Base-by-base conservation (phyloP, 2,888 invertebrate genomes). In the Drosophila picticornis region DNA sequence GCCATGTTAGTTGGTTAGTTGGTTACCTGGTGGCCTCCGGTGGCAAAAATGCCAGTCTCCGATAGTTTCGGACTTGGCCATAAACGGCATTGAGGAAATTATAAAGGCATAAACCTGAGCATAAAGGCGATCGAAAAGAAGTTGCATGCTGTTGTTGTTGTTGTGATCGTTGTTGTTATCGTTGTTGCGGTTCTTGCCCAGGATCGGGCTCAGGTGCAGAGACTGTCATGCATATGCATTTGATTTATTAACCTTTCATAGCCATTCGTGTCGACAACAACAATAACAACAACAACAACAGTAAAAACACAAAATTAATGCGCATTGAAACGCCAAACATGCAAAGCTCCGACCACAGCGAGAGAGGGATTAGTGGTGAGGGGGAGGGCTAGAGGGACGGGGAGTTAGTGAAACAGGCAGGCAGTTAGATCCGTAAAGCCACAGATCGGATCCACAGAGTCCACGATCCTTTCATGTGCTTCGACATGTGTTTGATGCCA, bases 271-370 rank as follows among this genome's bases (percentile, higher is more conserved):
- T 90, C 90, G 90, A 84, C 84, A 73, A 75, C 80, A 80, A 88
- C 81, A 62, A 62, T 16, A 59, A 84, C 84, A 73, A 75, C 80
- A 80, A 88, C 81, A 62, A 62, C n/a, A 59, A 31, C 60, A 40
- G 51, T 48, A 53, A 38, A 56, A 67, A 66, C 76, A 76, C 80
- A 89, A 89, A 90, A 87, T 87, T 89, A 87, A 87, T 90, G 90
- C 90, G 88, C 90, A 82, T 74, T 90, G 84, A 90, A 90, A 90
- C 75, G 90, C 90, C 90, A 83, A 87, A 90, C 87, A 90, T 89
- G 90, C 90, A 87, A 87, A 67, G 59, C 61, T 50, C 34, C n/a
- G 57, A 55, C 70, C 29, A 56, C 43, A 31, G 53, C 25, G 22
- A 52, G 31, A 19, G 38, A 32, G 16, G 27, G 19, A n/a, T 4